These are phyloP conservation scores for Heliopora coerulea DNA, from an alignment of 92 coral and sea anemone genomes.

Conservation along the genomic window DNA sequence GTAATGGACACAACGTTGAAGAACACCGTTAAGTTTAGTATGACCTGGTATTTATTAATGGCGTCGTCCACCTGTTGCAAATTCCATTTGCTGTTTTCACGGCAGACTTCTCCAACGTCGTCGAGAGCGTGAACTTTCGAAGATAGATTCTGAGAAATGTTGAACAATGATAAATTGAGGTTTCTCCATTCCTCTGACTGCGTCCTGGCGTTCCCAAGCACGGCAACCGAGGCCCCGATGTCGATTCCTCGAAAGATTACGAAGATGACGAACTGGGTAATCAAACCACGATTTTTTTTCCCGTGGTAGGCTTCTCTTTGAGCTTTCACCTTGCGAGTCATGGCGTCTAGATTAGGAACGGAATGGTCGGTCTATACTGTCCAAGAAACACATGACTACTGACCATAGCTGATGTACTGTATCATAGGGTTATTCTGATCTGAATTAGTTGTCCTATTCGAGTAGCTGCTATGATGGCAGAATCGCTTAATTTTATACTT, in stretches of 20 bases:
- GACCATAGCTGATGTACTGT: too few relatives aligned
- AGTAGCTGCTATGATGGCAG: too few relatives aligned
- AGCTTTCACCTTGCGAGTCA: not conserved
- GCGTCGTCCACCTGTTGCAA: slow-evolving; percentile 47
- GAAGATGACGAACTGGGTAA: slow-evolving; percentile 76
- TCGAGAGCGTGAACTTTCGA: not conserved
- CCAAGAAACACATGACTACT: too few relatives aligned
- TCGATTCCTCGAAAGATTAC: slow-evolving; percentile 77
- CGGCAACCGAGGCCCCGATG: slow-evolving; percentile 30
- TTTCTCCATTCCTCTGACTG: slow-evolving; percentile 5
- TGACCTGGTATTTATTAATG: slow-evolving; percentile 45
- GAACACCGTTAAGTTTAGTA: slow-evolving; percentile 57
- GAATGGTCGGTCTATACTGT: too few relatives aligned
- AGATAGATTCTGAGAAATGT: not conserved
- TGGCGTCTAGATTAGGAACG: too few relatives aligned
- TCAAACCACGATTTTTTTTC: slow-evolving; percentile 55
- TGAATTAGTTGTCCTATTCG: too few relatives aligned
- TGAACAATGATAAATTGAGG: not conserved
- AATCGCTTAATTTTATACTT: too few relatives aligned
- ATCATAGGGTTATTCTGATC: too few relatives aligned
- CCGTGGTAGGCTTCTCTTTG: slow-evolving; percentile 1
- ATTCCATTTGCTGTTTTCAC: slow-evolving; percentile 30
- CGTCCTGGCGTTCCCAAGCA: slow-evolving; percentile 17
- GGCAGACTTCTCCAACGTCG: not conserved
- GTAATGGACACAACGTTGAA: slow-evolving; percentile 64